These are phyloP conservation scores for Poeciliopsis retropinna DNA, from an alignment of 2,113 vertebrate species.

Conservation along the genomic window DNA sequence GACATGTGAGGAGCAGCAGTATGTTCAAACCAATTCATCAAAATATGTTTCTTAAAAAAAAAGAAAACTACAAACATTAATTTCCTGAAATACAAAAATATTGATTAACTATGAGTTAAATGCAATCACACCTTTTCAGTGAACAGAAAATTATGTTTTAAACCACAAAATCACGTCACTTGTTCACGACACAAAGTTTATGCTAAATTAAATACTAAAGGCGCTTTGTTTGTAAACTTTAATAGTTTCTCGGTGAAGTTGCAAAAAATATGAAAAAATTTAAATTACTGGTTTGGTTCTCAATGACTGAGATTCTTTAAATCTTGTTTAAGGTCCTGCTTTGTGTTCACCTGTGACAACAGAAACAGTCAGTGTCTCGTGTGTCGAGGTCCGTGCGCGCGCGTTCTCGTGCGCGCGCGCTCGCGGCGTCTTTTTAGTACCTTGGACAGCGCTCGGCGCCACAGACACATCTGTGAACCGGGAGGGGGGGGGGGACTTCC, in stretches of 20 bases:
- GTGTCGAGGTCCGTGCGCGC: conserved; percentile 5
- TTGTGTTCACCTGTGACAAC: neutral
- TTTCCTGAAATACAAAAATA: too few relatives aligned
- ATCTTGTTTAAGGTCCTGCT: conserved; percentile 5
- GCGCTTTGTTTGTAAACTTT: neutral
- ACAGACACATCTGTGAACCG: conserved; percentile 22
- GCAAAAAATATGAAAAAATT: neutral
- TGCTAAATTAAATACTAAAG: neutral
- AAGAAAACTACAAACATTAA: too few relatives aligned
- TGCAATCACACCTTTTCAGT: too few relatives aligned
- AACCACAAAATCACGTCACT: too few relatives aligned
- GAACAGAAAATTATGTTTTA: too few relatives aligned
- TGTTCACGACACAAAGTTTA: neutral
- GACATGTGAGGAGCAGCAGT: too few relatives aligned
- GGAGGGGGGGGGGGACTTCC: conserved; percentile 29
- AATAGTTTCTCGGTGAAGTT: neutral
- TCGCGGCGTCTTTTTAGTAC: conserved; percentile 50
- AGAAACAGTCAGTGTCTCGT: neutral
- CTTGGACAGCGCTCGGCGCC: conserved; percentile 58
- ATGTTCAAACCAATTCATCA: too few relatives aligned
- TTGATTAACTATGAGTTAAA: too few relatives aligned
- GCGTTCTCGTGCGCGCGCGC: neutral
- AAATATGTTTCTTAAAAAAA: too few relatives aligned
- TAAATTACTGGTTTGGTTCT: neutral
- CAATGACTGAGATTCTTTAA: neutral